Evolutionary conservation across 2,888 invertebrate species (phyloP).

Genomic region (Stratiomys singularior): DNA sequence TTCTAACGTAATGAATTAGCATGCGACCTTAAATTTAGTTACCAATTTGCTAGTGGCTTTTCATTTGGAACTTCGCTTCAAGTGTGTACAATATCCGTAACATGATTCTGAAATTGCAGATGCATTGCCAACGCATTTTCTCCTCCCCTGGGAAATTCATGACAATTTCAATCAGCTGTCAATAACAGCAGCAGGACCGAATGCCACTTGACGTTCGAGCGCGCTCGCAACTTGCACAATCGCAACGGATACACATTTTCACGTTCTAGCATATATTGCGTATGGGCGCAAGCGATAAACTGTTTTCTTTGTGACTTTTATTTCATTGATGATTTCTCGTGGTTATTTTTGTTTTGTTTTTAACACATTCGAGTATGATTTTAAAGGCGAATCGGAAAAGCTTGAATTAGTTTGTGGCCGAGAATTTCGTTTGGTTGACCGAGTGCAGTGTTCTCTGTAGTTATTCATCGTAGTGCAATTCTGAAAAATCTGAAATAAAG

Average conservation of each 20-base stretch:
- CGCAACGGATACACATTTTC: background rate
- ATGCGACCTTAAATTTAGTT: too few species aligned
- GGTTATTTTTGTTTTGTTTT: background rate
- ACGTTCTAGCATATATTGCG: background rate
- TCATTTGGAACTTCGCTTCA: background rate
- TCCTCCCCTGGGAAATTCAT: background rate
- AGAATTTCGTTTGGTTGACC: background rate
- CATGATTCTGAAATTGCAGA: background rate
- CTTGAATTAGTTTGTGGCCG: background rate
- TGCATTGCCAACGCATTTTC: background rate
- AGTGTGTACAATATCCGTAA: too few species aligned
- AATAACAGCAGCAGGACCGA: background rate
- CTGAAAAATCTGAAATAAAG: background rate
- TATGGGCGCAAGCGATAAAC: background rate
- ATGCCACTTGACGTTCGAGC: background rate
- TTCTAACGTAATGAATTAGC: too few species aligned
- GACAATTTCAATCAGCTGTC: slow-evolving; percentile 35
- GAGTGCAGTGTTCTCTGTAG: background rate
- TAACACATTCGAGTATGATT: background rate
- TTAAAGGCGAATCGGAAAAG: background rate
- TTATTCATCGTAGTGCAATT: background rate
- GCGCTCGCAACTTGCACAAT: background rate
- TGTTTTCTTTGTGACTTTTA: slow-evolving; percentile 13
- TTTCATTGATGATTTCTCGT: slow-evolving; percentile 10
- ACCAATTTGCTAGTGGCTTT: too few species aligned